phyloP scores from a whole-genome alignment of 2,797 vertebrate species.

The Lepus oiostolus region DNA sequence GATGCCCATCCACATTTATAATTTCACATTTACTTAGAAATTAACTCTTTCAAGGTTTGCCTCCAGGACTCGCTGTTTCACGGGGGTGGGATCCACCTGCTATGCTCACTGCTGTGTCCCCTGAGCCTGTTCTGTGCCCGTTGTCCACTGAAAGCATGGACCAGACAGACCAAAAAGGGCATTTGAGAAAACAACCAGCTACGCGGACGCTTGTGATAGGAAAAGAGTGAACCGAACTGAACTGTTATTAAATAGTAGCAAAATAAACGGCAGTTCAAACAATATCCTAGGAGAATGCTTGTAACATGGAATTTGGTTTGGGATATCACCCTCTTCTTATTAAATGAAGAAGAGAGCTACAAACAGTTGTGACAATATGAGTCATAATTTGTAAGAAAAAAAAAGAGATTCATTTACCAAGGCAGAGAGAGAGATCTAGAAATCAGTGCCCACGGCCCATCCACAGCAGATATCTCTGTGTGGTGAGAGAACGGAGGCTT shows the following conservation, averaged over 20 bases:
- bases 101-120: rapidly evolving
- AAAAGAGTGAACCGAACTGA: background rate
- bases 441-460: rapidly evolving
- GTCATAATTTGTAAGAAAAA: background rate
- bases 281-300: background rate
- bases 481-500: background rate
- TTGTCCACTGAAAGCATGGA: rapidly evolving
- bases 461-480: rapidly evolving
- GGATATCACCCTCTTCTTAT: background rate
- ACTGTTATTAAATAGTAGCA: background rate
- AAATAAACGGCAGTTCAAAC: background rate
- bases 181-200: background rate
- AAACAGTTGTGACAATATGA: background rate
- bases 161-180: background rate
- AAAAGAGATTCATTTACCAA: background rate
- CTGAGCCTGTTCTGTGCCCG: rapidly evolving
- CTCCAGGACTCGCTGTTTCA: rapidly evolving
- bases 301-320: background rate
- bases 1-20: background rate
- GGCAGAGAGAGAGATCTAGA: background rate
- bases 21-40: background rate
- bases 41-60: background rate
- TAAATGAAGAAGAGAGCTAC: background rate
- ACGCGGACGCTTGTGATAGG: background rate
- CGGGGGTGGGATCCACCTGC: rapidly evolving